Evolutionary conservation across 2,797 vertebrate genomes (phyloP).

Genomic region (Microhierax caerulescens): DNA sequence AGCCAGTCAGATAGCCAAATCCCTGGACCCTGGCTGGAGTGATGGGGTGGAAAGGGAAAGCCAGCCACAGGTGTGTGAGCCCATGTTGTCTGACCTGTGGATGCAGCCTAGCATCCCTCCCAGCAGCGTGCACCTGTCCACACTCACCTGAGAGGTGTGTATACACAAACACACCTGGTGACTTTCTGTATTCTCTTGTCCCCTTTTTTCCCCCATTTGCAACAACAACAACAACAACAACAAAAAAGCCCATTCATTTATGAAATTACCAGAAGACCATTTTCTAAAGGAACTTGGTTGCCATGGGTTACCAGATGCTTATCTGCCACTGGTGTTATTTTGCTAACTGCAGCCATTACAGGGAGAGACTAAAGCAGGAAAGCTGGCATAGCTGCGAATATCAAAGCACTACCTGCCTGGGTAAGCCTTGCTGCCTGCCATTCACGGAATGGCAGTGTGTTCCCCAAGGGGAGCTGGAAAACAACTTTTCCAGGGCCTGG

Average conservation of each 20-base stretch:
- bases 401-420: background rate
- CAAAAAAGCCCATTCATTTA: background rate
- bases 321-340: conserved; percentile 37
- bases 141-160: accelerated
- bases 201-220: background rate
- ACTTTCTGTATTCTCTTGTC: background rate
- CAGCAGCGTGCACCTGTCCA: accelerated
- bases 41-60: background rate
- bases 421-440: background rate
- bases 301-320: conserved; percentile 60
- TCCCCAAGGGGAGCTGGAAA: background rate
- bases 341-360: conserved; percentile 16
- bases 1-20: background rate
- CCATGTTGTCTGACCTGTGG: accelerated
- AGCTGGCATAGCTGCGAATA: background rate
- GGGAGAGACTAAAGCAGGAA: background rate
- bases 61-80: too few relatives aligned
- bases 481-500: background rate
- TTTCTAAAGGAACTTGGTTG: conserved; percentile 65
- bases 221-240: background rate
- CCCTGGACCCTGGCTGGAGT: too few relatives aligned
- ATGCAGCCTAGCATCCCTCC: background rate
- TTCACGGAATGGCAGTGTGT: accelerated
- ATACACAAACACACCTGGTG: background rate
- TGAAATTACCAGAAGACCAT: conserved; percentile 63